Base-by-base conservation (phyloP, 2,113 vertebrate species). In the Zingel zingel region DNA sequence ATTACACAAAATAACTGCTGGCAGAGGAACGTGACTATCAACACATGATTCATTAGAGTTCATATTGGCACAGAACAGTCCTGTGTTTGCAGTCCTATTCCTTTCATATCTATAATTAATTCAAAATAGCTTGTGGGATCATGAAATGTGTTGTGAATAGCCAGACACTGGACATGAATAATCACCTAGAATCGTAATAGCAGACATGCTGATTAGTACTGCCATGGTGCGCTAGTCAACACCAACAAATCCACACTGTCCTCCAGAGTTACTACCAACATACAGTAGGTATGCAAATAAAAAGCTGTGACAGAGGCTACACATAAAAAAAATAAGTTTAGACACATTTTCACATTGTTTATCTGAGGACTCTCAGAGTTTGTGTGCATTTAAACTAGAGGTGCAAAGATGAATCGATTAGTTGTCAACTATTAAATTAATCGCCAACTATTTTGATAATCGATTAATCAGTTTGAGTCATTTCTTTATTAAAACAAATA, bases 211-310 rank as follows among this genome's bases (percentile, higher is more conserved):
- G 59, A 74, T 45, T 57, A 51, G 47, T 67, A 0, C 19, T 39
- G 77, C 59, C 56, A 58, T 54, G 43, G 16, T 7, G 21, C 36
- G 71, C 25, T 10, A 23, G 23, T 75, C 10, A 23, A 51, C 58
- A 66, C 48, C 43, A 56, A 10, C 21, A 48, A 64, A 58, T 86
- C 64, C 50, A 75, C 75, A 65, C 56, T 43, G 56, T 48, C 62
- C 67, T 69, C 75, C 70, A 83, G 63, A 87, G 68, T 64, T 61
- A 58, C 68, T 43, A 0, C 47, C 79, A 50, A 33, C 39, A 27
- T 3, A n/a, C 23, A 3, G 7, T 3, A 33, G 63, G n/a, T 14
- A 43, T 36, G 69, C 47, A 27, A 76, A 74, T 6, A n/a, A 13
- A 65, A 83, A 78, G 36, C 53, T 61, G 43, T 27, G 43, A 71